These are phyloP conservation scores for Lathamus discolor DNA, from an alignment of 2,113 vertebrate genomes.

Conservation along the genomic window DNA sequence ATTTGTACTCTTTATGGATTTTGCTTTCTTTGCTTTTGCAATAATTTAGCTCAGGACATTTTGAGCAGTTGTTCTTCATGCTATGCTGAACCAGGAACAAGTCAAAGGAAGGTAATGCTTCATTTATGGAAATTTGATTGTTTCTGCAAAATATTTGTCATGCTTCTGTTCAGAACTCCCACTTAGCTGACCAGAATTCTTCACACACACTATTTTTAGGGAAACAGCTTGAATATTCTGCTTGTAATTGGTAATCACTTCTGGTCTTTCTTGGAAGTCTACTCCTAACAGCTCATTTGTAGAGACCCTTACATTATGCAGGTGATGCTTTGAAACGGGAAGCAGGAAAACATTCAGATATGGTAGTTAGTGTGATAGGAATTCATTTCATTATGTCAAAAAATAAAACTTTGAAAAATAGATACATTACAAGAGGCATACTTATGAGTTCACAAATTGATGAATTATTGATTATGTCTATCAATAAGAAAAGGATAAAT, in stretches of 20 bases:
- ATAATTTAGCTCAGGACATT: not conserved
- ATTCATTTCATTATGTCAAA: not conserved
- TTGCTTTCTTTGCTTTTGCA: not conserved
- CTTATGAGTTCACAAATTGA: constrained; percentile 17
- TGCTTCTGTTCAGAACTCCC: not conserved
- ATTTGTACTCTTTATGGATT: not conserved
- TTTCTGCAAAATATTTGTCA: not conserved
- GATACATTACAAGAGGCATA: not conserved
- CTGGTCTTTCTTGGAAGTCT: not conserved
- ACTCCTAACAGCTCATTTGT: not conserved
- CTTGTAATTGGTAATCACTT: not conserved
- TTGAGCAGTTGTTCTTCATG: not conserved
- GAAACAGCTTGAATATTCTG: not conserved
- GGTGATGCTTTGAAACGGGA: constrained; percentile 27
- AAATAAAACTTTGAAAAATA: constrained; percentile 21
- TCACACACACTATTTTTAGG: not conserved
- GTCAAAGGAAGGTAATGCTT: not conserved
- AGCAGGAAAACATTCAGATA: not conserved
- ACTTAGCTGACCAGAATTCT: not conserved
- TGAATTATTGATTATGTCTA: constrained; percentile 53
- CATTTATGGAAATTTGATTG: not conserved
- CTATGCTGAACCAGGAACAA: not conserved
- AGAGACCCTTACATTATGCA: not conserved
- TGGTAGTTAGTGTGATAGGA: not conserved
- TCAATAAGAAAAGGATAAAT: constrained; percentile 15